Conservation (phyloP, 2,888 invertebrate genomes). For the Monoplex corrugatus region DNA sequence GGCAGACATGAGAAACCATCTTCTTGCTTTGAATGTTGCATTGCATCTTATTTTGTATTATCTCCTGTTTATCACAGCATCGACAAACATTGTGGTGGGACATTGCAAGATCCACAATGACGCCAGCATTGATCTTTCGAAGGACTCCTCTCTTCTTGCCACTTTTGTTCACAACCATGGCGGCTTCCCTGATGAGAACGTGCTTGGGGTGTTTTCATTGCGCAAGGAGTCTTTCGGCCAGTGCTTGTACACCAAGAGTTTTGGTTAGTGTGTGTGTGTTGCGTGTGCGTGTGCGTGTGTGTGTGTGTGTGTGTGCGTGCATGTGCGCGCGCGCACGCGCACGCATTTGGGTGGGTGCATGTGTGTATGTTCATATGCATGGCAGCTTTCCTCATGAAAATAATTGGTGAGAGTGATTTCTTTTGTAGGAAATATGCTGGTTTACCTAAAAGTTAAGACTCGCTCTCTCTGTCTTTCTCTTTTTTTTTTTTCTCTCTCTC, state of each 20-base stretch:
- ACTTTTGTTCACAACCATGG: conserved; percentile 87
- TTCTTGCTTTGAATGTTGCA: no score
- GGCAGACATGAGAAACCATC: no score
- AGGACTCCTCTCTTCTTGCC: conserved; percentile 89
- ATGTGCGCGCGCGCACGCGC: not conserved
- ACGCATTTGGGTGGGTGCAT: no score
- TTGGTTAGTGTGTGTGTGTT: conserved; percentile 69
- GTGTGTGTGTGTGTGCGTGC: not conserved
- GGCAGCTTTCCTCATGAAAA: no score
- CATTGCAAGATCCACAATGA: conserved; percentile 93
- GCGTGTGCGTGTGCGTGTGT: not conserved
- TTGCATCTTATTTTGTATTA: no score
- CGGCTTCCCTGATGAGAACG: conserved; percentile 87
- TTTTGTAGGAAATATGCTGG: no score
- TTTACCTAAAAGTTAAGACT: no score
- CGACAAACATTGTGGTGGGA: conserved; percentile 89
- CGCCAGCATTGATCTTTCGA: conserved; percentile 91
- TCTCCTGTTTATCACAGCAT: conserved; percentile 64
- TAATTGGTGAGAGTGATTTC: no score
- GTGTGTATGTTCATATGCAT: no score
- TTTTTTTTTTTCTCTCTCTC: no score
- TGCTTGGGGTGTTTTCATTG: conserved; percentile 91
- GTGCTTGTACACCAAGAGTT: conserved; percentile 87
- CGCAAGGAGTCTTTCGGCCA: conserved; percentile 89
- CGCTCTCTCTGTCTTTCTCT: no score